Base-by-base conservation (phyloP, 1,140 invertebrate species). In the Macrosteles quadrilineatus region DNA sequence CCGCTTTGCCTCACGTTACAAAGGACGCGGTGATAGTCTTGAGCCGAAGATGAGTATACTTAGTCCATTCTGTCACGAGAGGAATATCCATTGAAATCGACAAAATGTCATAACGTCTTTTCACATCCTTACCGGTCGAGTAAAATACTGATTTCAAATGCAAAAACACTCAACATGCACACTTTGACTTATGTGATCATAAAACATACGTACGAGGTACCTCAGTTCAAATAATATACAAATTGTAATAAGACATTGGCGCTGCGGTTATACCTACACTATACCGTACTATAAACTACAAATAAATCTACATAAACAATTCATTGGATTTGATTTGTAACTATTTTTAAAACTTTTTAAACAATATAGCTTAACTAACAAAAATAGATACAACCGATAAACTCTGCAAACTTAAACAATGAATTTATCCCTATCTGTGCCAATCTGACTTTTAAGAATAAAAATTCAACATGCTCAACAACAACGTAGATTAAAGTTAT, bases 401-500 rank as follows among this genome's bases (percentile, higher is more conserved):
- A 59, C 55, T 59, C 55, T 59, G 55, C 55, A 59, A 59, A 59
- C 55, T 27, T 59, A 59, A 59, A 59, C 55, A 59, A 25, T 59
- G 6, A 59, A 59, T 14, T 59, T 59, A 36, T 14, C 32, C 32
- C 32, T 14, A 36, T 36, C 32, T 36, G 32, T 36, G 32, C 32
- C 32, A 36, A 36, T 36, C 14, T 6, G 32, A 6, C 4, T 6
- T 36, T 36, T 4, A 4, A 36, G 32, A 36, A 6, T 36, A 36
- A 6, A n/a, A n/a, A n/a, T n/a, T n/a, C n/a, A n/a, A n/a, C n/a
- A n/a, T n/a, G n/a, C n/a, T n/a, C n/a, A n/a, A n/a, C n/a, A n/a
- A n/a, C n/a, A n/a, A n/a, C n/a, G n/a, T n/a, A n/a, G n/a, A n/a
- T n/a, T n/a, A n/a, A n/a, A n/a, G n/a, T n/a, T n/a, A n/a, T n/a